Percentiles rank a stretch among this genome's conserved stretches.
These are phyloP conservation scores for Kobus ellipsiprymnus DNA, from an alignment of 2,113 vertebrate species.

Conservation along the genomic window DNA sequence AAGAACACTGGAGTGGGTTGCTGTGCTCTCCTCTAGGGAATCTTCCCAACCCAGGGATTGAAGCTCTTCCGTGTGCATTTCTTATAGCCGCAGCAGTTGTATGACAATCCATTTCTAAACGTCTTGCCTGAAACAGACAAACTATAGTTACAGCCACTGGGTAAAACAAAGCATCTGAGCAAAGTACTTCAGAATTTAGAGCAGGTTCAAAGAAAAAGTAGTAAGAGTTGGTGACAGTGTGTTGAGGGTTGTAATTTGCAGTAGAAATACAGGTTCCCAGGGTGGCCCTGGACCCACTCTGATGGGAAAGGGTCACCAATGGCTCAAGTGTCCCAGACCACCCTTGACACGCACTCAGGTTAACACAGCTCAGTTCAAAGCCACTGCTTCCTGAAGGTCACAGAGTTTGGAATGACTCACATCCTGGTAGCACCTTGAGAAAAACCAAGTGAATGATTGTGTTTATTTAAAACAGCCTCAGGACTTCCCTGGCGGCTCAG, in stretches of 20 bases:
- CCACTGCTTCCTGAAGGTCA: constrained; percentile 34
- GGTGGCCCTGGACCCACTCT: constrained; percentile 30
- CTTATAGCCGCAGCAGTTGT: neutral
- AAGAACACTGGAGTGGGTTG: neutral
- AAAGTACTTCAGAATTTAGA: constrained; percentile 50
- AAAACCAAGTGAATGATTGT: neutral
- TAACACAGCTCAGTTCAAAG: neutral
- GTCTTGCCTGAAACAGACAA: neutral
- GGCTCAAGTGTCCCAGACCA: constrained; percentile 50
- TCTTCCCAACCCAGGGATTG: neutral
- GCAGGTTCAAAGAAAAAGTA: constrained; percentile 43
- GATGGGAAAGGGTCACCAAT: constrained; percentile 39
- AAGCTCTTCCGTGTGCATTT: neutral
- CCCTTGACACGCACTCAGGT: constrained; percentile 22
- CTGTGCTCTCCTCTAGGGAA: neutral
- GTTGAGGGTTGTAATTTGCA: constrained; percentile 64
- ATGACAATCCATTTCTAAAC: neutral
- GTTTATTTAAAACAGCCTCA: neutral
- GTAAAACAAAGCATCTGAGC: constrained; percentile 2
- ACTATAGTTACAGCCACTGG: neutral
- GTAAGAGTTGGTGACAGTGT: constrained; percentile 42
- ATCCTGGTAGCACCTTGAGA: neutral
- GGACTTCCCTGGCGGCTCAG: neutral
- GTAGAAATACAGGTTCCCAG: constrained; percentile 48
- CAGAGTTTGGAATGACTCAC: neutral